Evolutionary conservation across 2,113 vertebrate species (phyloP).

Genomic region (Ochotona curzoniae): DNA sequence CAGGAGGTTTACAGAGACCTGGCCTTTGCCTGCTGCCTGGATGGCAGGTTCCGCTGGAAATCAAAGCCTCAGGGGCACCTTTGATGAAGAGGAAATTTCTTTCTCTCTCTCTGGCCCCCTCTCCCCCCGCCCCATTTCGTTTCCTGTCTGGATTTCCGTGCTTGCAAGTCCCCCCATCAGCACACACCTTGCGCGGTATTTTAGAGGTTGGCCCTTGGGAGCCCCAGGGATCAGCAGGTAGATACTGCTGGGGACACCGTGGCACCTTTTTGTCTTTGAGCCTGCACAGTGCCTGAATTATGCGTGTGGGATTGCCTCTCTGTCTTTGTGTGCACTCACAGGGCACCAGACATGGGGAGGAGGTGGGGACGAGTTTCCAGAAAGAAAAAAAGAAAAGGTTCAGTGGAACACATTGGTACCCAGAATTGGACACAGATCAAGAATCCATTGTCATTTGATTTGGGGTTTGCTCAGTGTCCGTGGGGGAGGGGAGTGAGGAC

Average conservation of each 20-base stretch:
- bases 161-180: background rate
- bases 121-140: constrained; percentile 15
- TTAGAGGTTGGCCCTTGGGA: constrained; percentile 68
- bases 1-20: constrained; percentile 83
- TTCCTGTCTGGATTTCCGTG: background rate
- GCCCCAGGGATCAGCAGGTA: background rate
- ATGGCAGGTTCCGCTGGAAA: constrained; percentile 46
- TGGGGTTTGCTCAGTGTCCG: background rate
- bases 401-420: background rate
- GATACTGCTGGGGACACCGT: constrained; percentile 18
- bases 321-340: constrained; percentile 34
- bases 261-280: constrained; percentile 69
- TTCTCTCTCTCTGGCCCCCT: no score
- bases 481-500: background rate
- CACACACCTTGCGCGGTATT: background rate
- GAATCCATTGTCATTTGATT: constrained; percentile 48
- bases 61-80: constrained; percentile 75
- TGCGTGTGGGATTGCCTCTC: background rate
- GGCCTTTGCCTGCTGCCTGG: constrained; percentile 69
- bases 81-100: constrained; percentile 31
- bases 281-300: constrained; percentile 22
- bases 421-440: background rate
- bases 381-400: background rate
- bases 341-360: constrained; percentile 2
- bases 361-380: background rate